Percentiles rank a stretch among this genome's conserved stretches.
These are phyloP conservation scores for Agelastica alni DNA, from an alignment of 2,888 invertebrate species.

Conservation along the genomic window DNA sequence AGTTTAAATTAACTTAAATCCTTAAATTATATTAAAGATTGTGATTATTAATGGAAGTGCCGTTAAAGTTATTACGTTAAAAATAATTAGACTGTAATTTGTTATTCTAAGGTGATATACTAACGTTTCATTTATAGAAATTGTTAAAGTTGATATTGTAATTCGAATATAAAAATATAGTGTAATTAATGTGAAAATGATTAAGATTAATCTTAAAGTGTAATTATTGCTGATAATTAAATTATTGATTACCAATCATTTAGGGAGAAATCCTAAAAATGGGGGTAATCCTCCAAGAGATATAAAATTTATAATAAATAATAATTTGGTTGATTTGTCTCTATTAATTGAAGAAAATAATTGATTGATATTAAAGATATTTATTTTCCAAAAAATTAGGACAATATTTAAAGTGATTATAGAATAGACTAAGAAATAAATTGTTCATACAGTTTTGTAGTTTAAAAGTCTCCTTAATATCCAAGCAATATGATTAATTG, in stretches of 20 bases:
- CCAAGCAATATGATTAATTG: slow-evolving; percentile 67
- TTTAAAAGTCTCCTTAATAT: slow-evolving; percentile 32
- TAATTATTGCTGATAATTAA: slow-evolving; percentile 57
- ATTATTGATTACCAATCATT: slow-evolving; percentile 64
- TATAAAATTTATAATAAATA: slow-evolving; percentile 50
- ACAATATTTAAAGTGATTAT: not conserved
- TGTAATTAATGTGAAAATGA: slow-evolving; percentile 35
- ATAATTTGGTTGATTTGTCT: not conserved
- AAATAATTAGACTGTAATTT: not conserved
- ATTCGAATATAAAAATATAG: slow-evolving; percentile 7
- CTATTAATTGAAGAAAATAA: not conserved
- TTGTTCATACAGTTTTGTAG: not conserved
- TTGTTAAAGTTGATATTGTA: not conserved
- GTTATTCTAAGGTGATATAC: not conserved
- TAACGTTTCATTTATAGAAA: not conserved
- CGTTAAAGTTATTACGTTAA: no score
- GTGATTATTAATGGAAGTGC: not conserved
- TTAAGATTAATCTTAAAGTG: slow-evolving; percentile 57
- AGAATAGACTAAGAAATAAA: not conserved
- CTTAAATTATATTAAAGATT: slow-evolving; percentile 47
- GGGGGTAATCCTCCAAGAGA: slow-evolving; percentile 65
- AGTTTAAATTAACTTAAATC: slow-evolving; percentile 66
- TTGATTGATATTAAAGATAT: not conserved
- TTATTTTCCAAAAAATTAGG: not conserved
- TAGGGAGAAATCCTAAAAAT: slow-evolving; percentile 66